phyloP scores from a whole-genome alignment of 2,888 invertebrate genomes.

The Agelastica alni region DNA sequence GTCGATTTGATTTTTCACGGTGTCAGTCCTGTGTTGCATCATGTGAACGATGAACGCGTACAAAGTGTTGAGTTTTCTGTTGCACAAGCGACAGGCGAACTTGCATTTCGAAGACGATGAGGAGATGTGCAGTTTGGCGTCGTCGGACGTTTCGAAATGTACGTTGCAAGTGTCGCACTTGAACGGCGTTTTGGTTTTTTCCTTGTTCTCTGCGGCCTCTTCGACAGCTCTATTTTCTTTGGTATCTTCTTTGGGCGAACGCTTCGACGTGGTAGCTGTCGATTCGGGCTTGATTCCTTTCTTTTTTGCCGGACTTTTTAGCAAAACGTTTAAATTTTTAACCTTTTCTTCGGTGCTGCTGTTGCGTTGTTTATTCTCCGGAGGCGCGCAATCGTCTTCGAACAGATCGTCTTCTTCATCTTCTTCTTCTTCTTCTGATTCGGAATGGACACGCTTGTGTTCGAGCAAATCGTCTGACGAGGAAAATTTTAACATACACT shows the following conservation, averaged over 20 bases:
- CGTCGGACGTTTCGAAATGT: slow-evolving; percentile 32
- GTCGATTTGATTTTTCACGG: slow-evolving; percentile 18
- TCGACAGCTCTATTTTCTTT: background rate
- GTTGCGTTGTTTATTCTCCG: background rate
- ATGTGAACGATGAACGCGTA: slow-evolving; percentile 40
- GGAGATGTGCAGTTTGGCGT: slow-evolving; percentile 31
- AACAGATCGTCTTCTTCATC: slow-evolving; percentile 26
- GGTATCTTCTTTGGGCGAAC: background rate
- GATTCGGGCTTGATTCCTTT: background rate
- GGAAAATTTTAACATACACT: slow-evolving; percentile 31
- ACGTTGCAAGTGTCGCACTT: slow-evolving; percentile 38
- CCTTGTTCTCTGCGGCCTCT: background rate
- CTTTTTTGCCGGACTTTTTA: slow-evolving; percentile 7
- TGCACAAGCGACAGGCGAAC: slow-evolving; percentile 37
- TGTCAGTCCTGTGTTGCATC: slow-evolving; percentile 36
- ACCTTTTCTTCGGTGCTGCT: slow-evolving; percentile 17
- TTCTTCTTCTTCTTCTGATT: slow-evolving; percentile 5
- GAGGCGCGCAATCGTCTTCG: slow-evolving; percentile 19
- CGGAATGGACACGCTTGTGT: slow-evolving; percentile 25
- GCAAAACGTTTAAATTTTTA: slow-evolving; percentile 10
- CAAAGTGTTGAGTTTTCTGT: slow-evolving; percentile 36
- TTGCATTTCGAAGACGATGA: slow-evolving; percentile 29
- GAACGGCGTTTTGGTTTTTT: slow-evolving; percentile 31
- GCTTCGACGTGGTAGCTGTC: background rate
- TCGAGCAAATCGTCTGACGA: slow-evolving; percentile 11